Base-by-base conservation (phyloP, 1,140 invertebrate genomes). In the Phortica variegata region DNA sequence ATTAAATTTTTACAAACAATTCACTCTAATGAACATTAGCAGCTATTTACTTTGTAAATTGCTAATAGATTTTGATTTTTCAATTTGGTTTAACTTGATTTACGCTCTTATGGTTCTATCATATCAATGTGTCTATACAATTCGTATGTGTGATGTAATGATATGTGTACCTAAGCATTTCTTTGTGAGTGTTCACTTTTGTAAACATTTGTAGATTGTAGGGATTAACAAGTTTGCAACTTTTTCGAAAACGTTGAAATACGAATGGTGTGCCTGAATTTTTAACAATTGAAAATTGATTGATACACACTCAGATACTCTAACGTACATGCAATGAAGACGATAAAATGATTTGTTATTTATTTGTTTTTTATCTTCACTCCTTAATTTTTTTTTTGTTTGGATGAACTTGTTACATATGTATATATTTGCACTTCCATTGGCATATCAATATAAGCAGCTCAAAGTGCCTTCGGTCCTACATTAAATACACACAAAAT, bases 241-340 rank as follows among this genome's bases (percentile, higher is more conserved):
- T 47, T 47, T 33, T 19, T 38, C 36, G 47, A 42, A 33, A 20
- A 9, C 23, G 18, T 19, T 21, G 13, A 34, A 63, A 68, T 68
- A 68, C 50, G 23, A 10, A 26, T 6, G 10, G 10, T 26, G 10
- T 26, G 5, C 23, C 5, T 26, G 10, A 55, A 58, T 68, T 49
- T 52, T 59, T 70, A 70, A 66, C 61, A 70, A 70, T 71, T 70
- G 59, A 54, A 70, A 70, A 70, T 70, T 70, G 65, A 70, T 70
- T 70, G 65, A 61, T 70, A 61, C 61, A 69, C 55, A 50, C 55
- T 56, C 54, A 12, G 40, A 43, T 52, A 47, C 53, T 56, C 3
- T 29, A 2, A 20, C 41, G 34, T 34, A 50, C 37, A 43, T 19
- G 26, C 41, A 39, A 33, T 47, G 31, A 39, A 15, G 10, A n/a